Conservation (phyloP, 2,113 vertebrate species). For the Naja naja region DNA sequence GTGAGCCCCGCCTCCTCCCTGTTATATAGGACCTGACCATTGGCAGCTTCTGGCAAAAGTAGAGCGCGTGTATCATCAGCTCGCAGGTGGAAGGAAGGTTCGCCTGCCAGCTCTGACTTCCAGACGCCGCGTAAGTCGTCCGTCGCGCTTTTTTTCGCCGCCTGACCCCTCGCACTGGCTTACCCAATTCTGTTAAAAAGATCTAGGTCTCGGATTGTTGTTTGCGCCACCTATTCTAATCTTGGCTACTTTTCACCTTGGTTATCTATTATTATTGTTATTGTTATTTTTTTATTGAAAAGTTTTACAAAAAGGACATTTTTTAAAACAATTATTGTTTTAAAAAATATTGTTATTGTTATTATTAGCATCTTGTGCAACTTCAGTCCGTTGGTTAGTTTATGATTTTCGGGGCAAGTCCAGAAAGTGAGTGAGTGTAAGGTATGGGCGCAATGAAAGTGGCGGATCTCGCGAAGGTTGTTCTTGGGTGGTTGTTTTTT, state of each 20-base stretch:
- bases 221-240: not conserved
- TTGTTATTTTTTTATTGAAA: too few relatives aligned
- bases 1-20: not conserved
- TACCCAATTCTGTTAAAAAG: not conserved
- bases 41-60: not conserved
- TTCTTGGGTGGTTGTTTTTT: too few relatives aligned
- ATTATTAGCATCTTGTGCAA: not conserved
- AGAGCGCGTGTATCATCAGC: not conserved
- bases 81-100: not conserved
- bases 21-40: not conserved
- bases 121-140: constrained; percentile 33
- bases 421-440: not conserved
- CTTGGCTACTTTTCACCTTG: not conserved
- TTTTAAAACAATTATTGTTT: too few relatives aligned
- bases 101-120: not conserved
- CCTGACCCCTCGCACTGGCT: rapidly evolving
- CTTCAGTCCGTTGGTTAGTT: not conserved
- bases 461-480: not conserved
- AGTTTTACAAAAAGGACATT: too few relatives aligned
- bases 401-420: not conserved
- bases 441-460: not conserved
- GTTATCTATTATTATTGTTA: not conserved
- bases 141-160: not conserved
- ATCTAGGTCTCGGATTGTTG: not conserved
- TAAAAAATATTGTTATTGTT: too few relatives aligned